Evolutionary conservation across 30 jellyfish, hydroid and myxozoan species (phyloP).

Genomic region (Clytia hemisphaerica): DNA sequence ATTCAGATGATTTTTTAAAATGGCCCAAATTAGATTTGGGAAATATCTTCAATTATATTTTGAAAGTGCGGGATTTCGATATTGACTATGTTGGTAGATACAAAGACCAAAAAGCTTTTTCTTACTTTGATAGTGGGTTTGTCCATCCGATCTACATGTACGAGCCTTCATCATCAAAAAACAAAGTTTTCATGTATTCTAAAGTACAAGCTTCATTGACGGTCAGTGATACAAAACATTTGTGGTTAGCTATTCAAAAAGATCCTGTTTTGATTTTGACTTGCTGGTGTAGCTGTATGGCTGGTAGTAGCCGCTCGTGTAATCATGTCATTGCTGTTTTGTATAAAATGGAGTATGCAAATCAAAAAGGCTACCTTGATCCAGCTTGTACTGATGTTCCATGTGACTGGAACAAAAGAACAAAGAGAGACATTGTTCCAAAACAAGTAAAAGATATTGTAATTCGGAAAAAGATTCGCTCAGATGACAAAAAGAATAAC

Average conservation of each 20-base stretch:
- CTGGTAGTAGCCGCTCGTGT: conserved; percentile 35
- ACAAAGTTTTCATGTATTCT: background rate
- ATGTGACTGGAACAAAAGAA: conserved; percentile 25
- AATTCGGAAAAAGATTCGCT: conserved; percentile 15
- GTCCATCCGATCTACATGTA: conserved; percentile 6
- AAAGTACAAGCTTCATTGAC: conserved; percentile 40
- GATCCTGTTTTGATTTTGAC: conserved; percentile 9
- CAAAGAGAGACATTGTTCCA: conserved; percentile 27
- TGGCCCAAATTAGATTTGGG: conserved; percentile 36
- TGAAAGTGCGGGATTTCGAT: conserved; percentile 35
- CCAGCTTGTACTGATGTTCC: conserved; percentile 46
- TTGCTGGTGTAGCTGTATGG: conserved; percentile 34
- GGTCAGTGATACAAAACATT: background rate
- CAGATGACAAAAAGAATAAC: conserved; percentile 3
- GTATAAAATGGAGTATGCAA: conserved; percentile 34
- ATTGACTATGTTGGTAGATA: conserved; percentile 32
- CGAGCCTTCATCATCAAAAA: background rate
- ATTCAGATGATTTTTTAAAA: conserved; percentile 18
- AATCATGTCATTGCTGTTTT: conserved; percentile 36
- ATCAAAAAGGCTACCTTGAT: background rate
- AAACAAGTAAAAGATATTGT: conserved; percentile 7
- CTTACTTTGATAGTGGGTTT: conserved; percentile 32
- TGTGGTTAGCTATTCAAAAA: conserved; percentile 15
- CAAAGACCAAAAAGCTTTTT: conserved; percentile 43
- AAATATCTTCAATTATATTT: conserved; percentile 17